Conservation (phyloP, 2,113 vertebrate genomes). For the Numida meleagris region DNA sequence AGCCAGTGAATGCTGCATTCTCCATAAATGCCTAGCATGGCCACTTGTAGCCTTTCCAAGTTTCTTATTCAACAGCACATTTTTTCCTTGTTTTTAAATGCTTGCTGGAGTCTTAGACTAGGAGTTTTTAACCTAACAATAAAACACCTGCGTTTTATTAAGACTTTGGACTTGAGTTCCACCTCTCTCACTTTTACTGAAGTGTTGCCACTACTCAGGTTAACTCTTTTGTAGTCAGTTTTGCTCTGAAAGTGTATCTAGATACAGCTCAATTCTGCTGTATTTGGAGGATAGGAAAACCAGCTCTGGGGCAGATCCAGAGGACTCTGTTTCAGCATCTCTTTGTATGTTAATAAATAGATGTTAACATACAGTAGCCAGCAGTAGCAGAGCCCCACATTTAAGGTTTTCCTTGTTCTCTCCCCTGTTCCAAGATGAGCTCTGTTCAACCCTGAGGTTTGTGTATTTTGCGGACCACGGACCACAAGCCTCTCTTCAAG, state of each 20-base stretch:
- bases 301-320: background rate
- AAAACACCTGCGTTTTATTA: slow-evolving; percentile 83
- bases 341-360: background rate
- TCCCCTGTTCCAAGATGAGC: too few relatives aligned
- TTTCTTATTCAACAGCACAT: slow-evolving; percentile 59
- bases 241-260: background rate
- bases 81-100: slow-evolving; percentile 59
- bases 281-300: background rate
- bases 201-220: slow-evolving; percentile 17
- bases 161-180: slow-evolving; percentile 50
- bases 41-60: slow-evolving; percentile 56
- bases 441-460: background rate
- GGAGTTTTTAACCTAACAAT: slow-evolving; percentile 54
- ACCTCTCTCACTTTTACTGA: slow-evolving; percentile 56
- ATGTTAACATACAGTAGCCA: background rate
- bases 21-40: slow-evolving; percentile 33
- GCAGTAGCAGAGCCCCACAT: background rate
- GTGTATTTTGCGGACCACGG: background rate
- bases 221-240: slow-evolving; percentile 71
- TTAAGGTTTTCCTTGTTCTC: too few relatives aligned
- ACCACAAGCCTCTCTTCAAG: background rate
- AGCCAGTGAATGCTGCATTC: slow-evolving; percentile 53
- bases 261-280: background rate
- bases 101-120: background rate
- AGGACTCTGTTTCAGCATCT: background rate